These are phyloP conservation scores for Spheniscus mendiculus DNA, from an alignment of 2,113 vertebrate genomes.

Conservation along the genomic window DNA sequence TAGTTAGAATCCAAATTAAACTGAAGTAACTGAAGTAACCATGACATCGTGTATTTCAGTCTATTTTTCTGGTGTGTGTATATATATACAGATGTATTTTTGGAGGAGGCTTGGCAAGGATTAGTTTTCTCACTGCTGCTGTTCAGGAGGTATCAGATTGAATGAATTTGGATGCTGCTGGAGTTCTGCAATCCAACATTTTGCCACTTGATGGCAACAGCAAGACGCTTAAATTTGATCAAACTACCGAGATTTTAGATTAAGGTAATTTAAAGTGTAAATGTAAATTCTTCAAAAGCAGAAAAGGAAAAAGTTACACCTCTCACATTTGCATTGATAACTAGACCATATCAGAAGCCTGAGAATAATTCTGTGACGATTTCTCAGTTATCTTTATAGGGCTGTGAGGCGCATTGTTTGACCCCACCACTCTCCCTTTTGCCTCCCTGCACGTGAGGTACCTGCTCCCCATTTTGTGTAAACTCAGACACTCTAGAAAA, in stretches of 20 bases:
- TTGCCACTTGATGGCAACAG: conserved; percentile 72
- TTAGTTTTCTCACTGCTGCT: neutral
- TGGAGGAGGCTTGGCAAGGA: neutral
- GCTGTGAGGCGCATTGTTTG: rapidly evolving
- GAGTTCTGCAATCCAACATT: conserved; percentile 21
- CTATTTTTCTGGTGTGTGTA: neutral
- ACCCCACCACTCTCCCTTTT: neutral
- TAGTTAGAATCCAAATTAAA: neutral
- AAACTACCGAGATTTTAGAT: neutral
- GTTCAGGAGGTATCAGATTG: neutral
- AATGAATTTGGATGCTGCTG: neutral
- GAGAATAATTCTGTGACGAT: neutral
- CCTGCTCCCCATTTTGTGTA: neutral
- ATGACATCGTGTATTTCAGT: neutral
- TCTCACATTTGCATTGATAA: neutral
- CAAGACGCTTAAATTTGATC: neutral
- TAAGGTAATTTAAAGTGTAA: neutral
- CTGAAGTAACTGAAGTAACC: neutral
- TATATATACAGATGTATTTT: neutral
- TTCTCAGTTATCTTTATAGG: neutral
- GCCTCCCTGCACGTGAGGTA: neutral
- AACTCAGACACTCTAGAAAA: neutral
- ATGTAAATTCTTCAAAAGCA: neutral
- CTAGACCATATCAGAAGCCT: neutral
- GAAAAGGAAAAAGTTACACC: neutral